Evolutionary conservation across 2,888 invertebrate species (phyloP).

Genomic region (Allophyes oxyacanthae): DNA sequence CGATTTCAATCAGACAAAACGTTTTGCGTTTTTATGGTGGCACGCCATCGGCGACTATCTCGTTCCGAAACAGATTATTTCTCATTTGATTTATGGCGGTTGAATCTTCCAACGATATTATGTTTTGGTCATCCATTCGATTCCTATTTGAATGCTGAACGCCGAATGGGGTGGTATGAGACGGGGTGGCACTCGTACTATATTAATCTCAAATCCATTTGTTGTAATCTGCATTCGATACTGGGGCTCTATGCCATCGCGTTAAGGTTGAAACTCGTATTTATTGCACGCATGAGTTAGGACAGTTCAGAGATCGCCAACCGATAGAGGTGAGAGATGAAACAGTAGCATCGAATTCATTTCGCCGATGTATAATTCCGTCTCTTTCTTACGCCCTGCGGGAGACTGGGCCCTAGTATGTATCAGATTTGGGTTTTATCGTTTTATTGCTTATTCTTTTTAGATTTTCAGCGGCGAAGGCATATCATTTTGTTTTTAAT

Average conservation of each 20-base stretch:
- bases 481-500: slow-evolving; percentile 89
- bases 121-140: slow-evolving; percentile 90
- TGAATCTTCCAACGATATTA: slow-evolving; percentile 89
- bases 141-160: slow-evolving; percentile 89
- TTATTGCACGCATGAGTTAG: slow-evolving; percentile 80
- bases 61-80: slow-evolving; percentile 90
- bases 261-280: slow-evolving; percentile 79
- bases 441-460: slow-evolving; percentile 90
- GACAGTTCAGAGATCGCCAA: slow-evolving; percentile 86
- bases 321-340: slow-evolving; percentile 89
- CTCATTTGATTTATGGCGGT: slow-evolving; percentile 90
- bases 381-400: slow-evolving; percentile 84
- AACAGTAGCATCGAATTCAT: slow-evolving; percentile 89
- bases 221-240: slow-evolving; percentile 85
- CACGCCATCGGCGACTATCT: slow-evolving; percentile 86
- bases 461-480: slow-evolving; percentile 89
- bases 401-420: slow-evolving; percentile 87
- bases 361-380: slow-evolving; percentile 82
- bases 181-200: slow-evolving; percentile 88
- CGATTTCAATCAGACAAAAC: slow-evolving; percentile 89
- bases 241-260: slow-evolving; percentile 68
- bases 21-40: slow-evolving; percentile 89
- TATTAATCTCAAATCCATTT: slow-evolving; percentile 90
- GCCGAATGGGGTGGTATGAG: slow-evolving; percentile 87
- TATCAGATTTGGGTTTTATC: slow-evolving; percentile 90